Base-by-base conservation (phyloP, 2,113 vertebrate genomes). In the Neogobius melanostomus region DNA sequence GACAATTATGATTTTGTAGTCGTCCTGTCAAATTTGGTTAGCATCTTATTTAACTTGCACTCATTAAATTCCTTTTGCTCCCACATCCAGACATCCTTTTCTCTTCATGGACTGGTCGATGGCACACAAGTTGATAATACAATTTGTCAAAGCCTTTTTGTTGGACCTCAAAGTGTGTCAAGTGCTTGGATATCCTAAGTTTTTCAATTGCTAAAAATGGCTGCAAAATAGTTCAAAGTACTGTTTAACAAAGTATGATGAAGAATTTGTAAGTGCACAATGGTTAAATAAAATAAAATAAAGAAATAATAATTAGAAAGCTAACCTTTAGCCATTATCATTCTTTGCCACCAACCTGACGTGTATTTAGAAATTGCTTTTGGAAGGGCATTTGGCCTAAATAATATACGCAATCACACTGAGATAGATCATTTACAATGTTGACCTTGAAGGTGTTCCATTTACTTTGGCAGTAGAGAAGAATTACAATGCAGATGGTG, bases 11-110 rank as follows among this genome's bases (percentile, higher is more conserved):
- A 7, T 16, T 82, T 86, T 77, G 88, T 36, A 87, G 87, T 76
- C 72, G 28, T 73, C 74, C 83, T 86, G 86, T 89, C 88, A 87
- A 77, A 80, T 85, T 84, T 66, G 1, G 73, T 87, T 89, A 84
- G 69, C 73, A 36, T 83, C 82, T 74, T 71, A 70, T 85, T 80
- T 72, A 79, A 82, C 81, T 82, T 77, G 64, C 61, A 16, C 43
- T 48, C 80, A 74, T 79, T 85, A 50, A 83, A 79, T 81, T 76
- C 61, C 62, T 72, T 60, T 69, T 50, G 49, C 68, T 81, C 66
- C 74, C 73, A 75, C 64, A 48, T 21, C 21, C 21, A 21, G 21
- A 21, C 21, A 21, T 68, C 14, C 9, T 11, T 14, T 21, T 68
- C 21, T 28, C 21, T 45, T 45, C 69, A 77, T 62, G 86, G 21